Evolutionary conservation across 2,888 invertebrate genomes (phyloP), one percentile per base, ranked within the genome.

Genomic region (Synergus laeviventris): DNA sequence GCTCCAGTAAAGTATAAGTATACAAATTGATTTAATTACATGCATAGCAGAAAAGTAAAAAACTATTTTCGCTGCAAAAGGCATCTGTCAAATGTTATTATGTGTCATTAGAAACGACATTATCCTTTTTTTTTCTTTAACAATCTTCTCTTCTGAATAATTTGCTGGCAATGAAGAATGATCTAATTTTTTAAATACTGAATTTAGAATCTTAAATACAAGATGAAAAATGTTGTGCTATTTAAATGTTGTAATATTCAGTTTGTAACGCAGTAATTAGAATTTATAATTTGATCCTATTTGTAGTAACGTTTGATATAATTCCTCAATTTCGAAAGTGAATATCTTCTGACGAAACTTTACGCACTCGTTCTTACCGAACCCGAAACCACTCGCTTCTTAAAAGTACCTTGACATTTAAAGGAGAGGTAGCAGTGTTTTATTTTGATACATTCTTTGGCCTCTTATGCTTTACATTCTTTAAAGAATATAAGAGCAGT

Each of bases 341-440:
- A 70, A 31, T n/a, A 49, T 49, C 36, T 24, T 36, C n/a, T 54
- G 16, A n/a, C n/a, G 31, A 54, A 31, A n/a, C n/a, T 70, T 70
- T 1, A 39, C 24, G 16, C 45, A 42, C n/a, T n/a, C n/a, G 70
- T 16, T 49, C 31, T 54, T 70, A 36, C 45, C 45, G 3, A 36
- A 70, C 11, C 49, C 18, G 36, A 14, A 54, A n/a, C 24, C 70
- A 49, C n/a, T 70, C 49, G 24, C 31, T 31, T 45, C 39, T 31
- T 31, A 45, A 54, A 45, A 70, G 49, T 54, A 70, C 70, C 70
- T 70, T 70, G 70, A 70, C 70, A 70, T 70, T 70, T 70, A 70
- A 54, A 70, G 49, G 49, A 70, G 49, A 49, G 49, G 45, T 36
- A 45, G 12, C 49, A 45, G 12, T 70, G 70, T 49, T 36, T 49